Base-by-base conservation (phyloP, 2,797 vertebrate genomes). In the Aeoliscus strigatus region DNA sequence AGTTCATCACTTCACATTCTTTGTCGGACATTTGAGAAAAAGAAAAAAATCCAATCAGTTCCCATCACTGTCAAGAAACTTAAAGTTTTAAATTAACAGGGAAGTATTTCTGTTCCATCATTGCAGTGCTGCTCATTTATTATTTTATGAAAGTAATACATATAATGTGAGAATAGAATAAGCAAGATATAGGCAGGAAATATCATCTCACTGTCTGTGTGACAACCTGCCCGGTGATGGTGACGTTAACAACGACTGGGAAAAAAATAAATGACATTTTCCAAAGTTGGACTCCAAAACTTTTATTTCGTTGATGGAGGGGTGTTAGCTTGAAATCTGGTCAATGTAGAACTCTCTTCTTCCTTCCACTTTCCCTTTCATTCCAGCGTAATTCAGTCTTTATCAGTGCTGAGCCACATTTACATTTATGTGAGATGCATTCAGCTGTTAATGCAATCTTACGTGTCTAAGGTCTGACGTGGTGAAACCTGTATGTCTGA, bases 131-230 rank as follows among this genome's bases (percentile, higher is more conserved):
- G n/a, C n/a, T n/a, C n/a, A n/a, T n/a, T n/a, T n/a, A n/a, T n/a
- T n/a, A n/a, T n/a, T n/a, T n/a, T n/a, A n/a, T n/a, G n/a, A n/a
- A n/a, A n/a, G n/a, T n/a, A n/a, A n/a, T n/a, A n/a, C n/a, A n/a
- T n/a, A n/a, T n/a, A n/a, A n/a, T n/a, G n/a, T n/a, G n/a, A n/a
- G n/a, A n/a, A n/a, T n/a, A n/a, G n/a, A n/a, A n/a, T n/a, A n/a
- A n/a, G n/a, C 44, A 58, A 70, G 56, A 54, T 61, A 55, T 75
- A 56, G 57, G 41, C 51, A 46, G 65, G 35, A 64, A 49, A 60
- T 27, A n/a, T 69, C 43, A n/a, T 71, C 51, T 48, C 50, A 70
- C 53, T 6, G 23, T 54, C 42, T 23, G 45, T 53, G 46, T 39
- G 55, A 60, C 62, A 66, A 66, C 32, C 40, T 51, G 9, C 37